A percentile compares a stretch with the other conserved stretches of the same genome.
These are phyloP conservation scores for Pipistrellus nathusii DNA, from an alignment of 2,797 vertebrate genomes.

Conservation along the genomic window DNA sequence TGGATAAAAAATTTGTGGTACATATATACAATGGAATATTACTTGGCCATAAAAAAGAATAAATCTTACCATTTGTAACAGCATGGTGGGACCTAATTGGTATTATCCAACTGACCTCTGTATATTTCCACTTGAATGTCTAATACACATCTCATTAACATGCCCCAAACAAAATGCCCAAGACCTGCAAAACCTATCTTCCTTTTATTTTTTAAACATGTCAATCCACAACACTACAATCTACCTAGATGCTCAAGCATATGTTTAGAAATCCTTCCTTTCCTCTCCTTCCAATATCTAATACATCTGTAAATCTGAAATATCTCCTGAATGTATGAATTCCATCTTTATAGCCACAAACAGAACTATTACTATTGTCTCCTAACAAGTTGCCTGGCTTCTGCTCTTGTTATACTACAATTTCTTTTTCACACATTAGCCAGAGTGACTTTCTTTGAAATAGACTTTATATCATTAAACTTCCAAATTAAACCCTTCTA, in stretches of 20 bases:
- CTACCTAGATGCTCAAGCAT: not conserved
- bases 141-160: not conserved
- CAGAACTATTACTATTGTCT: not conserved
- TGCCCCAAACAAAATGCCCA: not conserved
- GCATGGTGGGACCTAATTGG: not conserved
- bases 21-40: not conserved
- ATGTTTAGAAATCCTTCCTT: not conserved
- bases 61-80: not conserved
- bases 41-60: not conserved
- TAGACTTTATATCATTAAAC: not conserved
- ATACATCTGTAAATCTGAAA: not conserved
- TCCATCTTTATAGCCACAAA: not conserved
- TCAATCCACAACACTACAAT: not conserved
- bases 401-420: not conserved
- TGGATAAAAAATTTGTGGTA: not conserved
- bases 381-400: not conserved
- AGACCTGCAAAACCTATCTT: not conserved
- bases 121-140: conserved; percentile 17
- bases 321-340: not conserved
- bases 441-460: conserved; percentile 1
- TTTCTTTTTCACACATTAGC: not conserved
- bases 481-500: not conserved
- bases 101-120: not conserved
- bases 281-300: not conserved
- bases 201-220: not conserved